phyloP scores from a whole-genome alignment of 2,113 vertebrate genomes.

The Thalassarche chlororhynchos region DNA sequence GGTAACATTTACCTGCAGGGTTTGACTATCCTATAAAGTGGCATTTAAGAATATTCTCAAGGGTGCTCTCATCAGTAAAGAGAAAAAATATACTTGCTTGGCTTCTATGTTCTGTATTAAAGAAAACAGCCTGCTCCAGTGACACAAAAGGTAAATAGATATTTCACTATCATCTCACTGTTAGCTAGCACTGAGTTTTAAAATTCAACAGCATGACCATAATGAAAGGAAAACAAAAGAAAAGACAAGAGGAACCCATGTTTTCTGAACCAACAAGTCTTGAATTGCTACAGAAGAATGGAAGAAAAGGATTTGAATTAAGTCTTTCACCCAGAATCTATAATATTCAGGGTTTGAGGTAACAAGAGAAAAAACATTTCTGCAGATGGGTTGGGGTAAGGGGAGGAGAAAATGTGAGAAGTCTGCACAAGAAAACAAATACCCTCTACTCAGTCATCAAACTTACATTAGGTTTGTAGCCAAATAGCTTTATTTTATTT shows the following conservation, averaged over 20 bases:
- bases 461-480: background rate
- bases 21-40: background rate
- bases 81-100: background rate
- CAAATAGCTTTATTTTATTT: slow-evolving; percentile 39
- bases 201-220: slow-evolving; percentile 4
- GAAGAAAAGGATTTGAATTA: slow-evolving; percentile 58
- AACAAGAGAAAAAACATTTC: slow-evolving; percentile 49
- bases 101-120: background rate
- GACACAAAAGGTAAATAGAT: slow-evolving; percentile 2
- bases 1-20: background rate
- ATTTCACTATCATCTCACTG: background rate
- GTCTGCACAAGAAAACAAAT: slow-evolving; percentile 54
- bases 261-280: slow-evolving; percentile 54
- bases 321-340: slow-evolving; percentile 50
- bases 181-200: background rate
- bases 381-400: background rate
- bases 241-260: background rate
- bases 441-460: background rate
- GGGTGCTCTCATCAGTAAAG: background rate
- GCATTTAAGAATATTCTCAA: background rate
- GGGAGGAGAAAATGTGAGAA: background rate
- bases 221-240: background rate
- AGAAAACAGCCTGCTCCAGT: slow-evolving; percentile 4
- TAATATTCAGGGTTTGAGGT: slow-evolving; percentile 48
- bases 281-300: slow-evolving; percentile 43